Evolutionary conservation across 2,113 vertebrate genomes (phyloP).

Genomic region (Dasypus novemcinctus): DNA sequence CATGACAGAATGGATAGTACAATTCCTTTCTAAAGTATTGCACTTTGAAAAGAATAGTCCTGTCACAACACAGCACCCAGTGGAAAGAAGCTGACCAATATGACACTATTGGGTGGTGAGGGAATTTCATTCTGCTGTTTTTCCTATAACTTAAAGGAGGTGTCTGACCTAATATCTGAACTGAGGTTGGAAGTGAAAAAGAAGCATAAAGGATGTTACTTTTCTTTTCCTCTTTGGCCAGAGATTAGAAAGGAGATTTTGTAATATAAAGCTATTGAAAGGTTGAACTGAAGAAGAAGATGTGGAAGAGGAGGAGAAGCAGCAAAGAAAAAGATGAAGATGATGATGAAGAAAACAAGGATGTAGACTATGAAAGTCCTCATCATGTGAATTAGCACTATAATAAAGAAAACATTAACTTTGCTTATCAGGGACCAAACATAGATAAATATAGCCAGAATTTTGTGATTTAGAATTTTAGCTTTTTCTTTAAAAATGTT

Average conservation of each 20-base stretch:
- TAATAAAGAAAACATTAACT: background rate
- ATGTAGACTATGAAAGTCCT: background rate
- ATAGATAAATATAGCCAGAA: background rate
- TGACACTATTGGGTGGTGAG: background rate
- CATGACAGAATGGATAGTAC: conserved; percentile 67
- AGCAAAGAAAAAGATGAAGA: background rate
- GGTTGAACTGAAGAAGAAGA: background rate
- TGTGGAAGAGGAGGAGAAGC: background rate
- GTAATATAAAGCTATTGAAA: background rate
- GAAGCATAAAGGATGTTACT: background rate
- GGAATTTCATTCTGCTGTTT: background rate
- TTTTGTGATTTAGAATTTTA: conserved; percentile 58
- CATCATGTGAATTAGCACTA: background rate
- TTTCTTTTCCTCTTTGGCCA: background rate
- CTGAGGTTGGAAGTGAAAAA: background rate
- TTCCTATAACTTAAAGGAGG: background rate
- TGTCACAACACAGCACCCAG: conserved; percentile 19
- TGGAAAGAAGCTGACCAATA: conserved; percentile 25
- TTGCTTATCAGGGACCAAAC: background rate
- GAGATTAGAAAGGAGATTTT: background rate
- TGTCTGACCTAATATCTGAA: background rate
- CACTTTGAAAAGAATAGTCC: background rate
- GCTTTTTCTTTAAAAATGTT: conserved; percentile 65
- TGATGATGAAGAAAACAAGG: background rate
- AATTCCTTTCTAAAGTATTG: conserved; percentile 37